phyloP scores from a whole-genome alignment of 2,113 vertebrate genomes.

The human region DNA sequence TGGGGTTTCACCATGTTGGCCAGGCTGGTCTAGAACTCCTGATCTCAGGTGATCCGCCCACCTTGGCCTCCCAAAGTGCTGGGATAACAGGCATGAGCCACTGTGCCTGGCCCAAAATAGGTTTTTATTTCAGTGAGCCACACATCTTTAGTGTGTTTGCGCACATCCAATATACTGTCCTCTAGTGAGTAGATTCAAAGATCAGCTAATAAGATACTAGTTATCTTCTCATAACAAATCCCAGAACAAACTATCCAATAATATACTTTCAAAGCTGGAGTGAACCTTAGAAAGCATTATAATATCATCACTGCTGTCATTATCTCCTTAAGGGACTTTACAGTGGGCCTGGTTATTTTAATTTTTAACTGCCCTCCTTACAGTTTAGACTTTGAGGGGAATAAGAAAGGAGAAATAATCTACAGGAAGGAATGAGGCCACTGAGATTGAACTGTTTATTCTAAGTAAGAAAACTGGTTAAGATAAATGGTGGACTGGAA shows the following conservation, averaged over 20 bases:
- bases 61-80: too few relatives aligned
- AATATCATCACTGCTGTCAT: not conserved
- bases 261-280: not conserved
- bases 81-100: too few relatives aligned
- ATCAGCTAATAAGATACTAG: not conserved
- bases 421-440: not conserved
- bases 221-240: not conserved
- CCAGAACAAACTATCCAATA: not conserved
- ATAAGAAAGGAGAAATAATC: not conserved
- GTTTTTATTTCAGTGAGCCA: not conserved
- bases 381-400: not conserved
- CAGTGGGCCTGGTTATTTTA: not conserved
- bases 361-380: not conserved
- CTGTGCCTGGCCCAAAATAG: too few relatives aligned
- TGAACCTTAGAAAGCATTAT: not conserved
- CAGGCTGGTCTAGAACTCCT: too few relatives aligned
- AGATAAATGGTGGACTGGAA: not conserved
- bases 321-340: not conserved
- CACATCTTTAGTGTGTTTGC: not conserved
- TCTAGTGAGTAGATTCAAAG: not conserved
- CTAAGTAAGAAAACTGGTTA: not conserved
- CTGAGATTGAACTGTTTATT: not conserved
- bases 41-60: too few relatives aligned
- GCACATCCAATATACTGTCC: not conserved
- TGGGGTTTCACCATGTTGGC: too few relatives aligned